Base-by-base conservation (phyloP, 2,888 invertebrate species). In the Pollenia angustigena region DNA sequence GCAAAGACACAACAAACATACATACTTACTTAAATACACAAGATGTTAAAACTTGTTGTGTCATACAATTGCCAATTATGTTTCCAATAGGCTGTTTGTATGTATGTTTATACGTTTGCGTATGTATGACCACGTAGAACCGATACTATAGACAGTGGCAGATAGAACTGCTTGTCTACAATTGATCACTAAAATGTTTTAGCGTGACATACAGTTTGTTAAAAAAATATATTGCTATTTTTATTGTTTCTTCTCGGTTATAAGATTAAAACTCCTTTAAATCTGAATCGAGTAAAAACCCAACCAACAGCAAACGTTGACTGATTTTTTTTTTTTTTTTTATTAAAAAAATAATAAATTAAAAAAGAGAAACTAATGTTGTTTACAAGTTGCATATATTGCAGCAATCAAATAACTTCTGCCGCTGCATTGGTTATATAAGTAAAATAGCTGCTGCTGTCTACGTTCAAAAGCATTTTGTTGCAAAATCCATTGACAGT, bases 11-110 rank as follows among this genome's bases (percentile, higher is more conserved):
- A 71, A 18, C 71, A 62, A 48, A 32, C 8, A 23, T 18, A 50
- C 12, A 18, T 23, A 64, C 9, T 46, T 50, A 42, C 32, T 4
- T 54, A 32, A 60, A 18, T 23, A 42, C 62, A 52, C 74, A 68
- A 84, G 72, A 79, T 74, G 40, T 74, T 84, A 68, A 84, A 84
- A 74, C 74, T 79, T 79, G 52, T 84, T 84, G 64, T 72, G 68
- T 84, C 84, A 84, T 52, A 80, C 79, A 84, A 84, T 84, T 74
- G 84, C 84, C 84, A 84, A 84, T 84, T 84, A 84, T 79, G 79
- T 48, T 58, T 16, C 58, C 68, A 84, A 79, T 60, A 52, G 66
- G 46, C 68, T 68, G 72, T 32, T 23, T 69, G 23, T 81, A 18
- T 46, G 11, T 56, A 40, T 56, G 7, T 18, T 3, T 74, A 23